Evolutionary conservation across 2,888 invertebrate genomes (phyloP), one percentile per base, ranked within the genome.

Genomic region (Euproctis similis): DNA sequence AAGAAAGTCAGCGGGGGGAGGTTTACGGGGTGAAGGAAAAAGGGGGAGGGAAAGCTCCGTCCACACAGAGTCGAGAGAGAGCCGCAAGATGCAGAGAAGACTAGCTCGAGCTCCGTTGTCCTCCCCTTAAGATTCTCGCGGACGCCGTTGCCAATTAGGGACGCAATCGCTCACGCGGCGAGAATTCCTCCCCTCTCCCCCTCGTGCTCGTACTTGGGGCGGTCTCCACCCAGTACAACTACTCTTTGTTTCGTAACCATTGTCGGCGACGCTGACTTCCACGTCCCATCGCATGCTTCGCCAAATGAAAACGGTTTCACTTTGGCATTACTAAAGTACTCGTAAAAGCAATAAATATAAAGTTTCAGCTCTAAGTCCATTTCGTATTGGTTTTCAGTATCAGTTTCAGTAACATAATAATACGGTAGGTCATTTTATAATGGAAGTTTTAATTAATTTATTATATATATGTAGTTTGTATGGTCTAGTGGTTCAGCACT

Each of bases 61-160:
- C 70, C 74, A 70, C 69, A 31, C 42, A 39, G 48, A 44, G 34
- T 38, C 44, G 34, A 42, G n/a, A n/a, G n/a, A n/a, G 46, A 59
- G 64, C 68, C 68, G 46, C 69, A 72, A 76, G 73, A 70, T 61
- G 77, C 72, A 80, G 71, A 73, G 54, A 54, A 70, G 68, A 64
- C 64, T 68, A 59, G 80, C 63, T 67, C 63, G 63, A 59, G 66
- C 69, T 69, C 42, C 69, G 68, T 66, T 75, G 76, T 80, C 78
- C 80, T 84, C 78, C 78, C 78, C 76, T 78, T 76, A 85, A 85
- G 86, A 86, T 78, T 86, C 84, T 82, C 77, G 84, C 82, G 84
- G 75, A 81, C 82, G 85, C 84, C 85, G 74, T 67, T 75, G 76
- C 85, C 85, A 85, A 85, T 85, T 85, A 85, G 80, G 80, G 72